These are phyloP conservation scores for Peromyscus attwateri DNA, from an alignment of 2,797 vertebrate genomes.

Conservation along the genomic window DNA sequence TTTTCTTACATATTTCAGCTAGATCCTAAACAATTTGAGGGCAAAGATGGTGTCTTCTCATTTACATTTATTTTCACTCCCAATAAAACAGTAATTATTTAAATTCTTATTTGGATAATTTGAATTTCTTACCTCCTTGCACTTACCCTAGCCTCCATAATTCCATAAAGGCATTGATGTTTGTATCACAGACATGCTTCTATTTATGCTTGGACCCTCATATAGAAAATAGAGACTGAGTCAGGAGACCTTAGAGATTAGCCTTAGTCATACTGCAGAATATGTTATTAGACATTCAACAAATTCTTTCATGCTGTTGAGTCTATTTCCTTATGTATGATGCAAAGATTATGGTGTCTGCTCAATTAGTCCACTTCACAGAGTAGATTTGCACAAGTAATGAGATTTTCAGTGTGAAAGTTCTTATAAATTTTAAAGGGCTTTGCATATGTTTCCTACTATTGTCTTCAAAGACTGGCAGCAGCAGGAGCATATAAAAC, in stretches of 20 bases:
- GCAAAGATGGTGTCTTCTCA: neutral
- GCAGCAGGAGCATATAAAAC: neutral
- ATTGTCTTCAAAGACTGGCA: neutral
- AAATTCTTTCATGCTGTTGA: neutral
- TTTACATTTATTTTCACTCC: constrained; percentile 3
- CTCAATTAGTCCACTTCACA: constrained; percentile 12
- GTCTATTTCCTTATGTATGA: neutral
- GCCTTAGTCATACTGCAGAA: neutral
- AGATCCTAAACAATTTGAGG: neutral
- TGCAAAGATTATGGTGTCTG: neutral
- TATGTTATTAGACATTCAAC: neutral
- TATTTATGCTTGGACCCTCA: neutral
- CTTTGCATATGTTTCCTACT: neutral
- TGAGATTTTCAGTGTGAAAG: neutral
- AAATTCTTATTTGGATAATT: neutral
- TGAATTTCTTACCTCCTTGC: neutral
- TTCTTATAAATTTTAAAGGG: constrained; percentile 9
- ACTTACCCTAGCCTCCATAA: neutral
- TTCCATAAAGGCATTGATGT: neutral
- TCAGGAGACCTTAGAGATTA: neutral
- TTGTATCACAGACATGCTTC: neutral
- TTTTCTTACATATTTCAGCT: constrained; percentile 13
- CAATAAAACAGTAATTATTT: neutral
- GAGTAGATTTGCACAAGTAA: neutral
- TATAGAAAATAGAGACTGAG: neutral